phyloP scores from a whole-genome alignment of 2,888 invertebrate species.

The Scaptomyza tumidula region DNA sequence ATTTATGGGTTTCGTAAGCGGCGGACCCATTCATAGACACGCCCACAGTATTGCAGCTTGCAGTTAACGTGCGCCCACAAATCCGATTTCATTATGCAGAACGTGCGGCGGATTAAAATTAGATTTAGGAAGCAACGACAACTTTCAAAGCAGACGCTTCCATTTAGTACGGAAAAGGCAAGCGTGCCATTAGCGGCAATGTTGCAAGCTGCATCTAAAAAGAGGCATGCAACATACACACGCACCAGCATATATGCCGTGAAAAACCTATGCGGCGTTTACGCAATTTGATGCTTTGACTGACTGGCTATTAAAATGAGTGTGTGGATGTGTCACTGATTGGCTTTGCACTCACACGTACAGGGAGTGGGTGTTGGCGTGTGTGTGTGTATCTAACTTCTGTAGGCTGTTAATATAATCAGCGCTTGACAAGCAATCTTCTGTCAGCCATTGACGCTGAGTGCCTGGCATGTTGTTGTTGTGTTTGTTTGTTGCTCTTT shows the following conservation, averaged over 20 bases:
- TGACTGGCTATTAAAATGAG: constrained; percentile 7
- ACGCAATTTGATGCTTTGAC: constrained; percentile 44
- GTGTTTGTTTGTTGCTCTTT: constrained; percentile 34
- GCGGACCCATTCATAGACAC: constrained; percentile 14
- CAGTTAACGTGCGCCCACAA: constrained; percentile 48
- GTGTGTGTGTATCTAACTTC: constrained; percentile 25
- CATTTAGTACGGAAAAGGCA: constrained; percentile 31
- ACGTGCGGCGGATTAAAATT: constrained; percentile 73
- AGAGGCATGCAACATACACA: constrained; percentile 25
- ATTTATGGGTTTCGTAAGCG: constrained; percentile 30
- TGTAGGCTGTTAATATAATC: constrained; percentile 71
- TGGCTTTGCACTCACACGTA: constrained; percentile 24
- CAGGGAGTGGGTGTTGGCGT: not conserved
- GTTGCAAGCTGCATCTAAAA: constrained; percentile 9
- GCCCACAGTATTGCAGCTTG: constrained; percentile 14
- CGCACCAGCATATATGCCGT: constrained; percentile 19
- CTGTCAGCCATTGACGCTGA: constrained; percentile 62
- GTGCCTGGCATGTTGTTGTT: constrained; percentile 39
- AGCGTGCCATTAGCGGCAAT: constrained; percentile 53
- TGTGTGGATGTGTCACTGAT: constrained; percentile 29
- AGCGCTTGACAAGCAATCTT: constrained; percentile 73
- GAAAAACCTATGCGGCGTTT: constrained; percentile 40
- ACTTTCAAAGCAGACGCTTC: constrained; percentile 46
- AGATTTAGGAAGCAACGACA: constrained; percentile 57
- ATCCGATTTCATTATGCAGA: constrained; percentile 76